Base-by-base conservation (phyloP, 2,888 invertebrate genomes). In the Agrochola lota region DNA sequence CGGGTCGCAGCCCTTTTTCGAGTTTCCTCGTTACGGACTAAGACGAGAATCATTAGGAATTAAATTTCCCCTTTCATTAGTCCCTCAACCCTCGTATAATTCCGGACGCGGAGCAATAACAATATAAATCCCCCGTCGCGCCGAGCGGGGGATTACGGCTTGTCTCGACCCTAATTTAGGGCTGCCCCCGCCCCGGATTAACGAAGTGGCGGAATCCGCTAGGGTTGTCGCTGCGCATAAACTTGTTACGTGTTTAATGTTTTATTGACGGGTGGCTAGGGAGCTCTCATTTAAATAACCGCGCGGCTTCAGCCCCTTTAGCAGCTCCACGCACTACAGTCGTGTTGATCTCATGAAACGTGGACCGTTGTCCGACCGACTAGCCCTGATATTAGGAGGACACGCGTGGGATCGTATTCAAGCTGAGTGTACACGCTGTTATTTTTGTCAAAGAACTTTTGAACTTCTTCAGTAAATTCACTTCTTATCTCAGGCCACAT, bases 61-160 rank as follows among this genome's bases (percentile, higher is more conserved):
- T 96, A 96, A 96, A 96, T 96, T 96, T 96, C 96, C 96, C 96
- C 96, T 96, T 96, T 96, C 96, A 96, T 96, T 96, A 96, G 96
- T 96, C 96, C 96, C 96, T 96, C 96, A 96, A 96, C 96, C 96
- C 96, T 96, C 96, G 96, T 96, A 96, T 96, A 96, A 96, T 96
- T 96, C 96, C 96, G 96, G 96, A 96, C 96, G 95, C 96, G 94
- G 95, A 96, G 96, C 96, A 96, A 96, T 96, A 96, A 96, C 96
- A 96, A 96, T 96, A 96, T 96, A 96, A 96, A 96, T 96, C 96
- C 96, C 96, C 96, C 96, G 96, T 96, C 96, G 96, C 96, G 96
- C 94, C 96, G 96, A 95, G 94, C 96, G 95, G 95, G 95, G 96
- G 96, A 96, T 96, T 96, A 96, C 95, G 96, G 96, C 96, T 96